phyloP scores from a whole-genome alignment of 2,797 vertebrate species.

The Pempheris klunzingeri region DNA sequence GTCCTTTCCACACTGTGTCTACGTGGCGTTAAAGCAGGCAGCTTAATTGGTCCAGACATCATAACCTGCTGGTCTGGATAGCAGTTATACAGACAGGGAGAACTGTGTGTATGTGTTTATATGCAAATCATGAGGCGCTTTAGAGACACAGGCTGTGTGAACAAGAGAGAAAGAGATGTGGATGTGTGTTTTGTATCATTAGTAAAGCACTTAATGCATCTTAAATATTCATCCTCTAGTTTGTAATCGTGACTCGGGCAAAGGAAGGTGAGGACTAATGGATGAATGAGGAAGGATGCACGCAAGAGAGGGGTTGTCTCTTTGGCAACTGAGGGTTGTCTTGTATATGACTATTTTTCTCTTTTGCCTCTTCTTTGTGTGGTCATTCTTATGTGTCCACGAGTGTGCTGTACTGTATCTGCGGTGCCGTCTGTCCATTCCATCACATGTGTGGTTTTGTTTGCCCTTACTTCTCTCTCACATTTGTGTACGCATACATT shows the following conservation, averaged over 20 bases:
- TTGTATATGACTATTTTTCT: slow-evolving; percentile 22
- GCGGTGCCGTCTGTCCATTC: neutral
- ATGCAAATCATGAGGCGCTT: slow-evolving; percentile 16
- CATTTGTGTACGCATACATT: neutral
- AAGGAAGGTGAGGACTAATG: slow-evolving; percentile 36
- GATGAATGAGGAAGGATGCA: slow-evolving; percentile 40
- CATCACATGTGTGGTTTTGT: neutral
- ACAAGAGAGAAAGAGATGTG: slow-evolving; percentile 11
- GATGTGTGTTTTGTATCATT: slow-evolving; percentile 55
- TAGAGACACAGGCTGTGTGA: neutral
- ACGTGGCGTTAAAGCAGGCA: slow-evolving; percentile 24
- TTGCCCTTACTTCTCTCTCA: neutral
- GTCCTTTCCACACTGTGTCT: neutral
- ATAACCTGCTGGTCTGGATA: slow-evolving; percentile 47
- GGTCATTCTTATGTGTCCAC: neutral
- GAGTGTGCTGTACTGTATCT: neutral
- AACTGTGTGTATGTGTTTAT: slow-evolving; percentile 2
- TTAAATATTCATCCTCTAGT: slow-evolving; percentile 62
- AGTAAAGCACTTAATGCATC: slow-evolving; percentile 62
- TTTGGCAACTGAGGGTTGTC: slow-evolving; percentile 55
- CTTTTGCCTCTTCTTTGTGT: neutral
- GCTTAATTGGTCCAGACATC: slow-evolving; percentile 45
- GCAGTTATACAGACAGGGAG: slow-evolving; percentile 45
- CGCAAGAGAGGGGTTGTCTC: slow-evolving; percentile 45
- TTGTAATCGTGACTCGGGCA: slow-evolving; percentile 39